Evolutionary conservation across 2,888 invertebrate genomes (phyloP).

Genomic region (Lymantria monacha): DNA sequence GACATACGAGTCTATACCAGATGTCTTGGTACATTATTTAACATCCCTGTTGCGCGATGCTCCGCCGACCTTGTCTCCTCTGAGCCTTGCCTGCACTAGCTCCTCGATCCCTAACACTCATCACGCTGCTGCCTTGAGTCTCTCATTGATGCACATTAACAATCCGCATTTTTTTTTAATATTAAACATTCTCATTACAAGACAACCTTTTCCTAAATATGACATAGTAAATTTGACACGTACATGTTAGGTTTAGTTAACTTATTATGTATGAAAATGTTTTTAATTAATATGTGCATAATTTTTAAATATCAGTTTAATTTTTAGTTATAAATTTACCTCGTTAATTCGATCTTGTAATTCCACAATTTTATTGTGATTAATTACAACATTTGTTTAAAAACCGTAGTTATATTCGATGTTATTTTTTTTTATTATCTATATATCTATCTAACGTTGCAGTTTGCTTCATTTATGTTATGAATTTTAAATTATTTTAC

Average conservation of each 20-base stretch:
- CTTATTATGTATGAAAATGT: too few species aligned
- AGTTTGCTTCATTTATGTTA: neutral
- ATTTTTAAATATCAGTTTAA: too few species aligned
- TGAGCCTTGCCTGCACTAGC: slow-evolving; percentile 40
- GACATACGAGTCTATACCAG: too few species aligned
- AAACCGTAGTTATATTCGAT: too few species aligned
- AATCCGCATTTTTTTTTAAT: slow-evolving; percentile 8
- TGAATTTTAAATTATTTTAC: slow-evolving; percentile 6
- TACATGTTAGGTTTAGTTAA: too few species aligned
- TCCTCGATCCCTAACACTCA: slow-evolving; percentile 33
- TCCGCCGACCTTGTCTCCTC: slow-evolving; percentile 45
- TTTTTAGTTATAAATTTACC: too few species aligned
- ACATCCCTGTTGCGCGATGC: slow-evolving; percentile 3
- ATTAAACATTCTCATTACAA: neutral
- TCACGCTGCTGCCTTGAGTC: slow-evolving; percentile 17
- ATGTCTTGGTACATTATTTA: too few species aligned
- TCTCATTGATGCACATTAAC: slow-evolving; percentile 34
- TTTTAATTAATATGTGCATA: too few species aligned
- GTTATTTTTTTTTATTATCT: neutral
- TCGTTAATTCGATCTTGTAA: too few species aligned
- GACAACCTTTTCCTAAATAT: neutral
- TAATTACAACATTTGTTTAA: too few species aligned
- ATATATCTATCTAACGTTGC: neutral
- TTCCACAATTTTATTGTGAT: too few species aligned
- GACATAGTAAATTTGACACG: neutral